These are phyloP conservation scores for Megalonaias nervosa DNA, from an alignment of 1,140 invertebrate genomes.

Conservation along the genomic window DNA sequence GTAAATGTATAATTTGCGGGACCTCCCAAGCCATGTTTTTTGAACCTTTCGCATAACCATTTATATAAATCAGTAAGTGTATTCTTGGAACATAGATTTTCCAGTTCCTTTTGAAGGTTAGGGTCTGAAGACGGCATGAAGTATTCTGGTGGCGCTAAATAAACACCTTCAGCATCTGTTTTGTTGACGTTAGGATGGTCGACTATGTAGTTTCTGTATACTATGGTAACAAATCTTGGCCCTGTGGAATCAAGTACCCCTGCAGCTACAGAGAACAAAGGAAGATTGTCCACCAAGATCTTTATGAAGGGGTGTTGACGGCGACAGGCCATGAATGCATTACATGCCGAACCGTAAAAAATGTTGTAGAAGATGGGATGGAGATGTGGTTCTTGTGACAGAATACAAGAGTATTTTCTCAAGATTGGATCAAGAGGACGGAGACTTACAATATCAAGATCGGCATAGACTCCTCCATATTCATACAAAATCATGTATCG, in stretches of 20 bases:
- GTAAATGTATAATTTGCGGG: slow-evolving; percentile 46
- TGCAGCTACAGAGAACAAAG: slow-evolving; percentile 54
- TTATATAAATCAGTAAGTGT: slow-evolving; percentile 40
- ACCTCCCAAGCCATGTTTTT: slow-evolving; percentile 34
- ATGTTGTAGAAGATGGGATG: slow-evolving; percentile 55
- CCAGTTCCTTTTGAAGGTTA: slow-evolving; percentile 40
- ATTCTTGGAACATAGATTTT: slow-evolving; percentile 27
- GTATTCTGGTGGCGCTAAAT: slow-evolving; percentile 56
- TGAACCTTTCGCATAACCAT: slow-evolving; percentile 46
- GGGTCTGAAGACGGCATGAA: slow-evolving; percentile 58
- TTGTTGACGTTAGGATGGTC: background rate
- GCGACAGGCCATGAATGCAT: slow-evolving; percentile 46
- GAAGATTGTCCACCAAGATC: slow-evolving; percentile 48
- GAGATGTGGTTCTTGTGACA: slow-evolving; percentile 61
- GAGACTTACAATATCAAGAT: no score
- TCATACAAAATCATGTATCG: no score
- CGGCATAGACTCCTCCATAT: no score
- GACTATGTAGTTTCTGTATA: slow-evolving; percentile 42
- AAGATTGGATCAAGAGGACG: no score
- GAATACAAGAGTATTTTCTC: slow-evolving; percentile 44
- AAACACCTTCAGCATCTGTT: slow-evolving; percentile 32
- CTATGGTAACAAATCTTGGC: slow-evolving; percentile 55
- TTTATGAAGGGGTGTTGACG: slow-evolving; percentile 56
- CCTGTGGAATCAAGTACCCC: slow-evolving; percentile 58
- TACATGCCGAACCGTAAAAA: slow-evolving; percentile 34